A percentile compares a stretch with the other conserved stretches of the same genome.
These are phyloP conservation scores for Thalassoma bifasciatum DNA, from an alignment of 2,113 vertebrate genomes.

Conservation along the genomic window DNA sequence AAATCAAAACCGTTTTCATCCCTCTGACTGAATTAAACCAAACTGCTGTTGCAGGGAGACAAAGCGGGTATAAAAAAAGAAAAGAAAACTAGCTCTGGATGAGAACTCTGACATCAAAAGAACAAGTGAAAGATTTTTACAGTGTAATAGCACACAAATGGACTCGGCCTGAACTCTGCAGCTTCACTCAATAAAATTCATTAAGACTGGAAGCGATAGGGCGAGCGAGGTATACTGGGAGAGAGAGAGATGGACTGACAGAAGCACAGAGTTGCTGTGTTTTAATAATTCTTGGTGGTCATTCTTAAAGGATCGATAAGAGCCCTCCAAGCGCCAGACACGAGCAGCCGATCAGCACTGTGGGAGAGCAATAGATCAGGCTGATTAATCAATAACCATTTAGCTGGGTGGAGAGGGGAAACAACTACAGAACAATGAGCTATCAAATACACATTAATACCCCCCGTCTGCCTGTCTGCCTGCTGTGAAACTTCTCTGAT, in stretches of 20 bases:
- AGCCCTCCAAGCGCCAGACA: slow-evolving; percentile 64
- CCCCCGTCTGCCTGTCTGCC: slow-evolving; percentile 57
- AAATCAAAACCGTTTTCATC: slow-evolving; percentile 41
- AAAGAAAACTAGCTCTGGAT: slow-evolving; percentile 3
- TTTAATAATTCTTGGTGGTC: slow-evolving; percentile 82
- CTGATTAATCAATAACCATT: slow-evolving; percentile 82
- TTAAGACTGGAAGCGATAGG: slow-evolving; percentile 63
- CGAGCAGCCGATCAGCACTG: slow-evolving; percentile 74
- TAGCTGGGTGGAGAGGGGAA: slow-evolving; percentile 77
- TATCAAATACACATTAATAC: slow-evolving; percentile 78
- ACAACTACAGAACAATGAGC: slow-evolving; percentile 79
- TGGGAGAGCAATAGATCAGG: slow-evolving; percentile 77
- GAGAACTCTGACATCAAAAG: slow-evolving; percentile 51
- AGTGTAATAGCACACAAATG: slow-evolving; percentile 72
- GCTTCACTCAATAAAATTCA: slow-evolving; percentile 79
- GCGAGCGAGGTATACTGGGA: slow-evolving; percentile 32
- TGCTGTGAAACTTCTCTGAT: slow-evolving; percentile 54
- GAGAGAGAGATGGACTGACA: slow-evolving; percentile 25
- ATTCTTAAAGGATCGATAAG: slow-evolving; percentile 73
- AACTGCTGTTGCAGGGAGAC: slow-evolving; percentile 24
- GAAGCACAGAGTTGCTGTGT: slow-evolving; percentile 65
- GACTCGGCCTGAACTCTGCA: slow-evolving; percentile 73
- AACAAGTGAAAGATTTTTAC: slow-evolving; percentile 68
- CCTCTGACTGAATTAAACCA: slow-evolving; percentile 26
- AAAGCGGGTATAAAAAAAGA: slow-evolving; percentile 21